Percentiles rank a stretch among this genome's conserved stretches.
Evolutionary conservation across 2,113 vertebrate genomes (phyloP).

Genomic region (Scatophagus argus): DNA sequence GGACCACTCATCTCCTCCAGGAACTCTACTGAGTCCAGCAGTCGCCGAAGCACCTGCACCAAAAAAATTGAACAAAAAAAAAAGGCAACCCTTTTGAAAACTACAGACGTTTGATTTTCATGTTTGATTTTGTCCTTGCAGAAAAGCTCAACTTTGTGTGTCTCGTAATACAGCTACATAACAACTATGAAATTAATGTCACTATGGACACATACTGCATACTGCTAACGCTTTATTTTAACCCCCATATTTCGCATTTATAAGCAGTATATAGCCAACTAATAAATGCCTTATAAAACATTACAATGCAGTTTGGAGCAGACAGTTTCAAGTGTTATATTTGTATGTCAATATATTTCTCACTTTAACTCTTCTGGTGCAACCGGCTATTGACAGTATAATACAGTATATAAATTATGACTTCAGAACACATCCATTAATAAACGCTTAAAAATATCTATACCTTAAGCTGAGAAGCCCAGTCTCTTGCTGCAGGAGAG

Average conservation of each 20-base stretch:
- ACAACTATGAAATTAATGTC: background rate
- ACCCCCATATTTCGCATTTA: background rate
- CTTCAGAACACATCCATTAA: background rate
- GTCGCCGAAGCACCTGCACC: conserved; percentile 77
- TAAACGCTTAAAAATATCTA: background rate
- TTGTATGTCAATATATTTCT: background rate
- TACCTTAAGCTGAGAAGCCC: conserved; percentile 85
- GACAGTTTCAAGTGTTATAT: no score
- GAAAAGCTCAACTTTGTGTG: background rate
- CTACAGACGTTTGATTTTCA: background rate
- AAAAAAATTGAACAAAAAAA: conserved; percentile 9
- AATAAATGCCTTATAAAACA: background rate
- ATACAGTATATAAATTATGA: background rate
- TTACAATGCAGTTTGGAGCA: background rate
- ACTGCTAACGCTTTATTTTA: background rate
- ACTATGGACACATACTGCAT: background rate
- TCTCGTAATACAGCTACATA: background rate
- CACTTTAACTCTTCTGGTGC: background rate
- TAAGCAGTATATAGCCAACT: background rate
- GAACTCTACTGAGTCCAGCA: conserved; percentile 84
- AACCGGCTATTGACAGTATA: background rate
- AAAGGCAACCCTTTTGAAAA: background rate
- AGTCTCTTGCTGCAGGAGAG: conserved; percentile 62
- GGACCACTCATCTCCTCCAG: conserved; percentile 84
- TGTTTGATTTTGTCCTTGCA: background rate